Percentiles rank a stretch among this genome's conserved stretches.
These are phyloP conservation scores for Erynnis tages DNA, from an alignment of 2,888 invertebrate genomes.

Conservation along the genomic window DNA sequence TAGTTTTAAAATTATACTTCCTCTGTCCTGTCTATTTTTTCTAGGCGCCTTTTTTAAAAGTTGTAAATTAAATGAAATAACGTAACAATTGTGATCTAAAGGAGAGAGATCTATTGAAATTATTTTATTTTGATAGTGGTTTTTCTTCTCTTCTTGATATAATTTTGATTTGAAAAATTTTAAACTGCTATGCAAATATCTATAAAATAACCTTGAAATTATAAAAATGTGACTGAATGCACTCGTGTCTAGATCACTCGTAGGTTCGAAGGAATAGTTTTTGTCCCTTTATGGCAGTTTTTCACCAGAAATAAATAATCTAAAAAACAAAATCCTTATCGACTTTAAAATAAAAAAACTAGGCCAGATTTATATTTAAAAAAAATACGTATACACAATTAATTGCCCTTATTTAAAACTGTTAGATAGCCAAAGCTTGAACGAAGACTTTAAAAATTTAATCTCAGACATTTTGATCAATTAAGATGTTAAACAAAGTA, in stretches of 20 bases:
- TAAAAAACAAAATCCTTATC: too few species aligned
- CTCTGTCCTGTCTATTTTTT: slow-evolving; percentile 10
- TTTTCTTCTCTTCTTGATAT: neutral
- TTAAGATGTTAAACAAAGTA: too few species aligned
- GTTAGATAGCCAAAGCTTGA: too few species aligned
- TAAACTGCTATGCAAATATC: slow-evolving; percentile 26
- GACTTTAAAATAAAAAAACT: too few species aligned
- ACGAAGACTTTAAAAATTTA: too few species aligned
- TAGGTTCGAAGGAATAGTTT: slow-evolving; percentile 4
- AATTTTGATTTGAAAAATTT: too few species aligned
- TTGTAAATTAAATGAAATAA: neutral
- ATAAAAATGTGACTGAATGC: slow-evolving; percentile 22
- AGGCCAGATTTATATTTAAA: too few species aligned
- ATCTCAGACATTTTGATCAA: too few species aligned
- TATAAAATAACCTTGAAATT: slow-evolving; percentile 23
- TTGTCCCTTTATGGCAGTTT: slow-evolving; percentile 8
- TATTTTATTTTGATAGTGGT: neutral
- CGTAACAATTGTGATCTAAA: too few species aligned
- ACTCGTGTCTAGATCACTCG: slow-evolving; percentile 15
- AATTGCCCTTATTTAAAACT: too few species aligned
- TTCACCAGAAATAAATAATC: neutral
- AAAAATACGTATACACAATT: too few species aligned
- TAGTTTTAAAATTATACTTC: neutral
- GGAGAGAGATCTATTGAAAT: neutral
- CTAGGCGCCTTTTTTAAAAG: slow-evolving; percentile 11